These are phyloP conservation scores for Eremophila alpestris DNA, from an alignment of 2,797 vertebrate species.

Conservation along the genomic window DNA sequence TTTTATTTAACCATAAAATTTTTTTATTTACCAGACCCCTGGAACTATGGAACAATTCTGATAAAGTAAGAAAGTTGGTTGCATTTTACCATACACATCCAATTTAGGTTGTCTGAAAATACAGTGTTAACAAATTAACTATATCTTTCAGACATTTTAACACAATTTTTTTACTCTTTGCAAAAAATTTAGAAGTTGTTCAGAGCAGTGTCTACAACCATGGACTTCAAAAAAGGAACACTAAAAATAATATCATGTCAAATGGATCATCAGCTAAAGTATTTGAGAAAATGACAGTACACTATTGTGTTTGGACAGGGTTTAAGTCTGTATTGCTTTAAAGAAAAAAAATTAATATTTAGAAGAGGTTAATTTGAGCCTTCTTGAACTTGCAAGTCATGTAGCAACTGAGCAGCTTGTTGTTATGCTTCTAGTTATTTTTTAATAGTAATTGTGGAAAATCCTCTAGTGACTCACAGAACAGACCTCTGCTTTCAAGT, in stretches of 20 bases:
- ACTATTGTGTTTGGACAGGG: background rate
- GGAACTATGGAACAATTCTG: background rate
- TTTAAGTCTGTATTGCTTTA: background rate
- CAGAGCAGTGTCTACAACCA: background rate
- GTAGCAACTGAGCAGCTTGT: background rate
- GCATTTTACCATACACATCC: background rate
- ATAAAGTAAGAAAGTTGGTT: background rate
- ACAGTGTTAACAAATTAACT: background rate
- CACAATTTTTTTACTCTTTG: background rate
- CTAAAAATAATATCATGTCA: background rate
- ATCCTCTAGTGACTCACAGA: constrained; percentile 62
- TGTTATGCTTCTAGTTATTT: background rate
- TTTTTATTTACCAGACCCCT: accelerated
- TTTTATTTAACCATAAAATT: background rate
- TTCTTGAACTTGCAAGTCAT: background rate
- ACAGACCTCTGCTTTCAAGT: constrained; percentile 24
- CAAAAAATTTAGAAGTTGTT: background rate
- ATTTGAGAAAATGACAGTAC: background rate
- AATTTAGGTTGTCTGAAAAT: background rate
- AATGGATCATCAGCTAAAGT: background rate
- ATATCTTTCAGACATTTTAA: background rate
- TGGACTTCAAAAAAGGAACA: background rate
- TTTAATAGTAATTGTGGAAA: constrained; percentile 54
- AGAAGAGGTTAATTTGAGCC: background rate
- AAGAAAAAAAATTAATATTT: background rate